Conservation (phyloP, 2,888 invertebrate genomes). For the Melinopterus prodromus region DNA sequence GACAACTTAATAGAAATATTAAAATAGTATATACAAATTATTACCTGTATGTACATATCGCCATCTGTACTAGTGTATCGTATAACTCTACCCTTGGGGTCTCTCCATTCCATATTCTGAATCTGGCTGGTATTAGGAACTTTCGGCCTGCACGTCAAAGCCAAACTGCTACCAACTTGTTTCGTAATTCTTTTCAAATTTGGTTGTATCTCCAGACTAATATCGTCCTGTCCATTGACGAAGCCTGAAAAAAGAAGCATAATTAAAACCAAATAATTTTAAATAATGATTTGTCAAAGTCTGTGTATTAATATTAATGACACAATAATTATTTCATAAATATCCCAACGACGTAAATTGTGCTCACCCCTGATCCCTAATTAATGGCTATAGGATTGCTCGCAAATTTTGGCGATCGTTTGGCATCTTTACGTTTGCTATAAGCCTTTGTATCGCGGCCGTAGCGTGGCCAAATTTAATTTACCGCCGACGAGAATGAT, state of each 20-base stretch:
- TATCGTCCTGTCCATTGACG: slow-evolving; percentile 23
- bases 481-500: not conserved
- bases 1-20: no score
- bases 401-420: not conserved
- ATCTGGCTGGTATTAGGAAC: slow-evolving; percentile 74
- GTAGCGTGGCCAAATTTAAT: not conserved
- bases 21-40: not conserved
- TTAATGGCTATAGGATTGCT: not conserved
- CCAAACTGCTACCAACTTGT: slow-evolving; percentile 77
- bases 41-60: slow-evolving; percentile 55
- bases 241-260: slow-evolving; percentile 11
- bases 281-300: no score
- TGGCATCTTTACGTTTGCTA: not conserved
- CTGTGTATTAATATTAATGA: not conserved
- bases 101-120: slow-evolving; percentile 81
- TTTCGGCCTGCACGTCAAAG: slow-evolving; percentile 80
- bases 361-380: not conserved
- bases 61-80: slow-evolving; percentile 57
- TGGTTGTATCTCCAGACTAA: slow-evolving; percentile 75
- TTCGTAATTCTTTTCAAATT: slow-evolving; percentile 73
- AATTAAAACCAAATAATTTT: no score
- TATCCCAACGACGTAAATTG: not conserved
- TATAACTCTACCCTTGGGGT: slow-evolving; percentile 74
- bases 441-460: not conserved
- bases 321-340: not conserved